Evolutionary conservation across 2,113 vertebrate genomes (phyloP).

Genomic region (Centropus unirufus): DNA sequence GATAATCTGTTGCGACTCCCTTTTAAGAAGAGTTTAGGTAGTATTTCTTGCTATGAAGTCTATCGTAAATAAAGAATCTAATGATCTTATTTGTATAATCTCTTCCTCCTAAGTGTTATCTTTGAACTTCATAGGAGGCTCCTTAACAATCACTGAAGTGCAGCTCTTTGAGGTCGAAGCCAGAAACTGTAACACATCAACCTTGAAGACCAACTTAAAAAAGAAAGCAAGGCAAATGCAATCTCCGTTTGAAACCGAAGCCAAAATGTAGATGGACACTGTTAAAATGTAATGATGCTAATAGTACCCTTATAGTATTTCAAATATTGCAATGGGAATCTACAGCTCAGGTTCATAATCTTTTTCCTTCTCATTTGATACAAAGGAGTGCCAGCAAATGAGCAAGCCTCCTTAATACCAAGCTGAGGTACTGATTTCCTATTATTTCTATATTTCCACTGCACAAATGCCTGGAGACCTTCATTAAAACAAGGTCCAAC

Average conservation of each 20-base stretch:
- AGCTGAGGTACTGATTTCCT: conserved; percentile 44
- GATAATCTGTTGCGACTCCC: background rate
- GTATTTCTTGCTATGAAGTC: background rate
- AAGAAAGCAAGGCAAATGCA: conserved; percentile 12
- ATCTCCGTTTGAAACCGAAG: conserved; percentile 13
- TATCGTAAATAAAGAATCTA: background rate
- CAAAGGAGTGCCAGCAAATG: background rate
- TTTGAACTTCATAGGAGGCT: background rate
- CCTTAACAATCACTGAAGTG: background rate
- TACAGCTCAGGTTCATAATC: conserved; percentile 4
- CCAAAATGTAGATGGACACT: background rate
- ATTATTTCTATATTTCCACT: conserved; percentile 53
- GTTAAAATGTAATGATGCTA: conserved; percentile 2
- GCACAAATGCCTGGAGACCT: conserved; percentile 13
- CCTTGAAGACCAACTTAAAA: background rate
- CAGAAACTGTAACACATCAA: background rate
- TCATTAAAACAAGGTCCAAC: background rate
- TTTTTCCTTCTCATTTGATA: conserved; percentile 46
- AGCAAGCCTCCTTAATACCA: conserved; percentile 37
- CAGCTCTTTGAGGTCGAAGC: background rate
- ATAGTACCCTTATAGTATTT: background rate
- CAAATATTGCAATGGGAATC: conserved; percentile 12
- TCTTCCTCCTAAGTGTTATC: background rate
- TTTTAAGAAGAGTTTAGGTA: background rate
- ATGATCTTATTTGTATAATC: background rate